phyloP scores from a whole-genome alignment of 2,888 invertebrate species.

The Diploptera punctata region DNA sequence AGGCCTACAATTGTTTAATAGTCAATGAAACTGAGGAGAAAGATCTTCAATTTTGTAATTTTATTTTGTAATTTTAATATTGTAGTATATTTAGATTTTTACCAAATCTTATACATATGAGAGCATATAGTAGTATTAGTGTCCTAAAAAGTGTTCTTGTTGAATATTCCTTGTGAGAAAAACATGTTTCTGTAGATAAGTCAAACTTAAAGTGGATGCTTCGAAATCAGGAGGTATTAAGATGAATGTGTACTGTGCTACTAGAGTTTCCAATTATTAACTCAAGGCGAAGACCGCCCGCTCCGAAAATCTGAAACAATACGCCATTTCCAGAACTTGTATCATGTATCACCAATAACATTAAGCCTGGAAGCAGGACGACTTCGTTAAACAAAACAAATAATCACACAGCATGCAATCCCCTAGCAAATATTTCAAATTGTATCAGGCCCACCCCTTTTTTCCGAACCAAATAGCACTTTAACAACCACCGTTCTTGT shows the following conservation, averaged over 20 bases:
- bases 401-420: not conserved
- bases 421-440: not conserved
- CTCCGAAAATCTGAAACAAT: not conserved
- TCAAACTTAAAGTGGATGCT: not conserved
- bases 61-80: no score
- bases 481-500: not conserved
- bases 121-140: no score
- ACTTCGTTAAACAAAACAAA: constrained; percentile 1
- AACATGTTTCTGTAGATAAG: no score
- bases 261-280: not conserved
- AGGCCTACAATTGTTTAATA: no score
- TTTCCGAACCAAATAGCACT: no score
- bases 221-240: not conserved
- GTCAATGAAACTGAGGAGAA: no score
- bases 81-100: no score
- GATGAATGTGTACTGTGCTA: not conserved
- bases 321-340: not conserved
- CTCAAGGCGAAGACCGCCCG: not conserved
- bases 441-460: not conserved
- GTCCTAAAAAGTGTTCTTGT: no score
- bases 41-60: no score
- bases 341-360: not conserved
- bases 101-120: no score
- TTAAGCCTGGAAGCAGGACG: not conserved
- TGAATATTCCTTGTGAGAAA: no score